Conservation (phyloP, 2,113 vertebrate genomes). For the Amazona vittata region DNA sequence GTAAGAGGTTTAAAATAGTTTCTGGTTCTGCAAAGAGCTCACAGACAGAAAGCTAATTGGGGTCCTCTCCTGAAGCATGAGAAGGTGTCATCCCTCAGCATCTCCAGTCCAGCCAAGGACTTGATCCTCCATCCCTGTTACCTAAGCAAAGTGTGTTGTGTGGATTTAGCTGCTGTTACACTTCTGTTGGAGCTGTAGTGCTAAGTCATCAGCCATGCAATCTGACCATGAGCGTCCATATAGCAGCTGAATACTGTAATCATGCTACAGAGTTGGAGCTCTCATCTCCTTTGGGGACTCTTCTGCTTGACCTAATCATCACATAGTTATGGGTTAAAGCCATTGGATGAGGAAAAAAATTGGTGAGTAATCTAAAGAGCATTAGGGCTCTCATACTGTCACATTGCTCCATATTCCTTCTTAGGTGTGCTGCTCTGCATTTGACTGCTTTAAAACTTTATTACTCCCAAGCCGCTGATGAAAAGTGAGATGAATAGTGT, state of each 20-base stretch:
- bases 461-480: not conserved
- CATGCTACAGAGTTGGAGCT: not conserved
- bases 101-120: not conserved
- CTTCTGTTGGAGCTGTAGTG: not conserved
- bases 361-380: not conserved
- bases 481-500: not conserved
- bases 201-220: not conserved
- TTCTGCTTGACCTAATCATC: not conserved
- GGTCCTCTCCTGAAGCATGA: not conserved
- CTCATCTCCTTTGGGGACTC: not conserved
- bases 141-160: not conserved
- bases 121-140: not conserved
- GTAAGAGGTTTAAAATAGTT: not conserved
- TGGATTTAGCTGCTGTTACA: not conserved
- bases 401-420: not conserved
- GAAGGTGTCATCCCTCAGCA: not conserved
- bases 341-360: not conserved
- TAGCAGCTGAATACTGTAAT: not conserved
- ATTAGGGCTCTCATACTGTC: not conserved
- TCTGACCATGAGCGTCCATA: not conserved
- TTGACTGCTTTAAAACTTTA: conserved; percentile 16
- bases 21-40: not conserved
- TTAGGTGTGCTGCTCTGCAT: not conserved
- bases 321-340: not conserved
- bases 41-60: not conserved